Evolutionary conservation across 2,888 invertebrate species (phyloP).

Genomic region (Volucella bombylans): DNA sequence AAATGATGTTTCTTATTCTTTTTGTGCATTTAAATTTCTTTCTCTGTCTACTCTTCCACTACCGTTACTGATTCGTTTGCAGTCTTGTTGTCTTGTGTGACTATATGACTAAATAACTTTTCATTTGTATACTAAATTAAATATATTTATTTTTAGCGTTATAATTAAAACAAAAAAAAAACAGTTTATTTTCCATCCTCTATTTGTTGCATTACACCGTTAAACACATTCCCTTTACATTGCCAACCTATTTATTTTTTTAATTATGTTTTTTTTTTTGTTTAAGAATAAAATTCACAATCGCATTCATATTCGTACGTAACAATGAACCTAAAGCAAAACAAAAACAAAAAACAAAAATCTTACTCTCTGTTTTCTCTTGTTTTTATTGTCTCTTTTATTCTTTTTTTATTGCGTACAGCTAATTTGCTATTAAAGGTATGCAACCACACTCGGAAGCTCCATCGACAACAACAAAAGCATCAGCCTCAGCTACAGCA

Average conservation of each 20-base stretch:
- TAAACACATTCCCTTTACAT: no score
- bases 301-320: constrained; percentile 35
- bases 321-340: background rate
- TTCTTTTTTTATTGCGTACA: constrained; percentile 67
- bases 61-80: no score
- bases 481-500: constrained; percentile 75
- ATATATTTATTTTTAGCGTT: no score
- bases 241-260: no score
- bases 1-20: no score
- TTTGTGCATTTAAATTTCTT: no score
- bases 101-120: no score
- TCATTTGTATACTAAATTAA: no score
- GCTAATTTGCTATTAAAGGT: constrained; percentile 82
- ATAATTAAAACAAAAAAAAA: no score
- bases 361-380: constrained; percentile 68
- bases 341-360: constrained; percentile 42
- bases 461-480: constrained; percentile 80
- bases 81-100: no score
- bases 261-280: constrained; percentile 27
- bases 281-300: constrained; percentile 8
- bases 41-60: no score
- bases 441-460: constrained; percentile 83
- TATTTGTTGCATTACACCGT: constrained; percentile 62
- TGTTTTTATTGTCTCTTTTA: constrained; percentile 54
- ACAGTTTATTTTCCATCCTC: constrained; percentile 37